These are phyloP conservation scores for Amiota communis DNA, from an alignment of 2,888 invertebrate species.

Conservation along the genomic window DNA sequence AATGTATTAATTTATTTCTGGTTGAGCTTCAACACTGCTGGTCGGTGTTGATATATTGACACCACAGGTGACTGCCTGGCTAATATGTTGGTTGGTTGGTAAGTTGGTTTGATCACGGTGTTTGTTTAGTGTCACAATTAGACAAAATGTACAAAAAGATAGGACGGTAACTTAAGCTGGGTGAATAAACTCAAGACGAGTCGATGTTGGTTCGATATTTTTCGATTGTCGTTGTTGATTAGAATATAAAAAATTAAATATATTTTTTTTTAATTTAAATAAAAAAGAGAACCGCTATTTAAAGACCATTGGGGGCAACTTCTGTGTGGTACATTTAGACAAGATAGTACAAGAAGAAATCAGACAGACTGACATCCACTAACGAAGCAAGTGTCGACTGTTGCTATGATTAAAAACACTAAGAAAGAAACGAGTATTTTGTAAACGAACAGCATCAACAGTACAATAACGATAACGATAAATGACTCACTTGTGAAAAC, in stretches of 20 bases:
- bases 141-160: neutral
- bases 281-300: too few relatives aligned
- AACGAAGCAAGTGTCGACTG: slow-evolving; percentile 16
- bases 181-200: neutral
- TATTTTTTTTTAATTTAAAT: too few relatives aligned
- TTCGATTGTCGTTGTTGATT: too few relatives aligned
- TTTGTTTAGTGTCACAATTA: slow-evolving; percentile 6
- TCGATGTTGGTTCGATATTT: too few relatives aligned
- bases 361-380: neutral
- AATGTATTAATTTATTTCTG: slow-evolving; percentile 31
- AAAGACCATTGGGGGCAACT: neutral
- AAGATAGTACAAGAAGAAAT: neutral
- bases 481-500: slow-evolving; percentile 19
- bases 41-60: slow-evolving; percentile 67
- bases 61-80: slow-evolving; percentile 64
- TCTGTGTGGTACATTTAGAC: slow-evolving; percentile 2
- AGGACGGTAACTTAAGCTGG: neutral
- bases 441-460: slow-evolving; percentile 31
- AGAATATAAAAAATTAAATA: too few relatives aligned
- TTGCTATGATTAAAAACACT: slow-evolving; percentile 18
- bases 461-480: slow-evolving; percentile 27
- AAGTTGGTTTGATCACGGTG: neutral
- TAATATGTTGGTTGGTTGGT: neutral
- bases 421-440: neutral
- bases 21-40: slow-evolving; percentile 61